Base-by-base conservation (phyloP, 2,797 vertebrate species). In the Hippoglossus hippoglossus region DNA sequence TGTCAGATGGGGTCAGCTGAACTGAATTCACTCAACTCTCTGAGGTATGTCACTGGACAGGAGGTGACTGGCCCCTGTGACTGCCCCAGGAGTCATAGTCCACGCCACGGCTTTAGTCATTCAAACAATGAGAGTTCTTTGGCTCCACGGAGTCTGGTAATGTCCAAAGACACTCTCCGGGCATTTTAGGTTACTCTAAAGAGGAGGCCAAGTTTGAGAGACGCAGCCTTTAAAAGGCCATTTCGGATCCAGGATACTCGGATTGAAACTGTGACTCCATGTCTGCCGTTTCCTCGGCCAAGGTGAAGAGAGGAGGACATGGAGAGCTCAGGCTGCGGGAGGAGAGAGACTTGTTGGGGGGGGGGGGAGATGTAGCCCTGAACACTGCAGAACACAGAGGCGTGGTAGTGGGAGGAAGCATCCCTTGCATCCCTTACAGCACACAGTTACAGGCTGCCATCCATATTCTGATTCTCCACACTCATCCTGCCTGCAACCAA, bases 381-480 rank as follows among this genome's bases (percentile, higher is more conserved):
- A 79, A 85, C 47, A 67, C 82, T 83, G 87, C 88, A 86, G 83
- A 86, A 81, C 74, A 85, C 80, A 82, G 81, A 89, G 76, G 74
- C 46, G 55, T 75, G 70, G 73, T 71, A 59, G 85, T 87, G 69
- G 81, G 81, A 88, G 78, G 76, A 71, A 83, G 83, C 82, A 77
- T 84, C 71, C 67, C 80, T 80, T 77, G 83, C 83, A 77, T 85
- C 69, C 66, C 80, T 80, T 77, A 79, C 61, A 78, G 75, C 60
- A 50, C 56, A 22, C 58, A 24, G 52, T 79, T 83, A 67, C 79
- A 80, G 80, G 73, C 75, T 78, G 63, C 60, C 77, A 80, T 88
- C 81, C 81, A 71, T 81, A 86, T 86, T 87, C 80, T 68, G 81
- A 87, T 88, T 85, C 77, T 85, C 80, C 75, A 86, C 82, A 78